These are phyloP conservation scores for Caenorhabditis macrosperma DNA, from an alignment of 2,888 invertebrate species.

Conservation along the genomic window DNA sequence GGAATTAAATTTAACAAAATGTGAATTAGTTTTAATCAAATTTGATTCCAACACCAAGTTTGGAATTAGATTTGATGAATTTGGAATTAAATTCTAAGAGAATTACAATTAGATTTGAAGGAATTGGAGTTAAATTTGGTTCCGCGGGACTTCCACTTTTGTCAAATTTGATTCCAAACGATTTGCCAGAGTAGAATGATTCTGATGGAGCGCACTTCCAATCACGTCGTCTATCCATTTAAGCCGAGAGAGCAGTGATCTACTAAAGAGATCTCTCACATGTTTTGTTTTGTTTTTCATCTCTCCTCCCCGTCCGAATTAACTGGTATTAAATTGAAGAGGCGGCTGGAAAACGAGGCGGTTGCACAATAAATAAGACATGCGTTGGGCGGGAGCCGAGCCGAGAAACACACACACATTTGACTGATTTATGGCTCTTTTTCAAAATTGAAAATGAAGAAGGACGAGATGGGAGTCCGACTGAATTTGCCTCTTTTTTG, in stretches of 20 bases:
- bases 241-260: too few species aligned
- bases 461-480: neutral
- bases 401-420: constrained; percentile 15
- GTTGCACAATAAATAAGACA: constrained; percentile 36
- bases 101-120: too few species aligned
- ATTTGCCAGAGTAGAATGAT: neutral
- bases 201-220: neutral
- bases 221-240: neutral
- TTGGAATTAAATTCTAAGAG: too few species aligned
- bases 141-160: too few species aligned
- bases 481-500: neutral
- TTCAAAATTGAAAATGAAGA: constrained; percentile 5
- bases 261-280: neutral
- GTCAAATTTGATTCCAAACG: too few species aligned
- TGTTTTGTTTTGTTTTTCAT: neutral
- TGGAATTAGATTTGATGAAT: too few species aligned
- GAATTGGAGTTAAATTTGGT: too few species aligned
- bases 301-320: neutral
- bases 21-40: too few species aligned
- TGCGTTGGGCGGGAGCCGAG: neutral
- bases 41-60: too few species aligned
- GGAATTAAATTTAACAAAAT: too few species aligned
- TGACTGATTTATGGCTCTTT: constrained; percentile 42
- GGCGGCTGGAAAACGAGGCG: neutral
- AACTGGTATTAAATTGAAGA: constrained; percentile 13